Evolutionary conservation across 2,113 vertebrate species (phyloP).

Genomic region (Baryphthengus martii): DNA sequence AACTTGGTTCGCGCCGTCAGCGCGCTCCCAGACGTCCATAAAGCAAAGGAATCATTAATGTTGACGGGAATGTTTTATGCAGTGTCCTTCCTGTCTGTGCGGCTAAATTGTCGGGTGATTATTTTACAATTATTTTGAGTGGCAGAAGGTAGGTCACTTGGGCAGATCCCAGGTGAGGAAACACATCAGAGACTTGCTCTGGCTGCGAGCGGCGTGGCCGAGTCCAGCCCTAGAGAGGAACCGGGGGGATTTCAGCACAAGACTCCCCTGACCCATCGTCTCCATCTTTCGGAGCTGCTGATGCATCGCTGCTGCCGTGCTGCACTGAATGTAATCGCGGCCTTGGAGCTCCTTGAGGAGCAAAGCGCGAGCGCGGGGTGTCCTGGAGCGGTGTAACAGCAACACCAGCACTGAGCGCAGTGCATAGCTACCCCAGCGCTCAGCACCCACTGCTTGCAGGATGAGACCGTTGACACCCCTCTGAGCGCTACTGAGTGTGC

Average conservation of each 20-base stretch:
- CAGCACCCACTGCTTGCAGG: not conserved
- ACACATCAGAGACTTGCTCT: not conserved
- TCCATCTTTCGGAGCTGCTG: not conserved
- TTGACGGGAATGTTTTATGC: not conserved
- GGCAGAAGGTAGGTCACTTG: not conserved
- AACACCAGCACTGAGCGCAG: rapidly evolving
- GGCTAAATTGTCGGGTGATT: not conserved
- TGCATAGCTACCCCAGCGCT: not conserved
- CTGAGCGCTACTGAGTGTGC: not conserved
- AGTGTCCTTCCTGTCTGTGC: not conserved
- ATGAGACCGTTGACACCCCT: rapidly evolving
- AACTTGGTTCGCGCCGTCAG: not conserved
- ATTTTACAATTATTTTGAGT: not conserved
- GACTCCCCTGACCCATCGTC: not conserved
- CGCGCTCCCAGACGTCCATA: not conserved
- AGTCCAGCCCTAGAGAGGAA: not conserved
- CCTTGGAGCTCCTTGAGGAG: not conserved
- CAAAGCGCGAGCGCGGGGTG: rapidly evolving
- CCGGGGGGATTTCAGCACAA: not conserved
- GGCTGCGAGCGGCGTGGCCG: rapidly evolving
- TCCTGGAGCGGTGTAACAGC: rapidly evolving
- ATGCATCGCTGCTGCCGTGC: not conserved
- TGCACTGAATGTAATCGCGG: not conserved
- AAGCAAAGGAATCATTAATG: not conserved
- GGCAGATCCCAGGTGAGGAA: not conserved